These are phyloP conservation scores for Sesia apiformis DNA, from an alignment of 2,888 invertebrate genomes.

Conservation along the genomic window DNA sequence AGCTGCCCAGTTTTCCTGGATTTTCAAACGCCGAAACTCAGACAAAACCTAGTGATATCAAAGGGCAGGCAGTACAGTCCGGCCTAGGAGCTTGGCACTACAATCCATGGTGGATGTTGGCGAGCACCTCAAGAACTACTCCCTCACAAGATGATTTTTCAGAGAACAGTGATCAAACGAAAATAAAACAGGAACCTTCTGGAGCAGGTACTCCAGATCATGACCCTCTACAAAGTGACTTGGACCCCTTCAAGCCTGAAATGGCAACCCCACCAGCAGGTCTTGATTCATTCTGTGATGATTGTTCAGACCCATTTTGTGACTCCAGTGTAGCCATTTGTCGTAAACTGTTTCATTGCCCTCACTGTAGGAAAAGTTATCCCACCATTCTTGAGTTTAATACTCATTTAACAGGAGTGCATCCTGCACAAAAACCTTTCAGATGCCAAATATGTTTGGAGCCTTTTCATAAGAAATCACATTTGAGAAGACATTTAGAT, in stretches of 20 bases:
- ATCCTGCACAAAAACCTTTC: constrained; percentile 70
- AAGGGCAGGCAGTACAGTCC: constrained; percentile 50
- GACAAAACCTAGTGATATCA: constrained; percentile 63
- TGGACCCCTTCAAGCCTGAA: constrained; percentile 48
- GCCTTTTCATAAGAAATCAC: constrained; percentile 68
- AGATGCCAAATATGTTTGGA: constrained; percentile 71
- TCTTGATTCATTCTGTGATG: constrained; percentile 66
- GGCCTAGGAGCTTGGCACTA: constrained; percentile 67
- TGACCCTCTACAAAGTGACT: constrained; percentile 51
- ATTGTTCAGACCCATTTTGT: constrained; percentile 71
- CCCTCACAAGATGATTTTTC: constrained; percentile 63
- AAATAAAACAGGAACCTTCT: constrained; percentile 62
- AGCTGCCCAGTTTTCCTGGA: constrained; percentile 66
- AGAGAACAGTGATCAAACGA: constrained; percentile 57
- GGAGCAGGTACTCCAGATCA: constrained; percentile 58
- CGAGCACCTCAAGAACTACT: constrained; percentile 60
- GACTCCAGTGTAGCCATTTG: constrained; percentile 61
- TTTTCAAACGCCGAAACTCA: constrained; percentile 71
- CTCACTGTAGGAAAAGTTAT: constrained; percentile 71
- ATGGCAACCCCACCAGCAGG: constrained; percentile 57
- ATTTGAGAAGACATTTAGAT: constrained; percentile 67
- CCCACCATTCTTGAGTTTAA: constrained; percentile 70
- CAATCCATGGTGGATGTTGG: constrained; percentile 73
- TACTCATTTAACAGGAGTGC: constrained; percentile 67
- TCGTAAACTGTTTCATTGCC: constrained; percentile 69